Conservation (phyloP, 2,113 vertebrate species). For the Burhinus oedicnemus region DNA sequence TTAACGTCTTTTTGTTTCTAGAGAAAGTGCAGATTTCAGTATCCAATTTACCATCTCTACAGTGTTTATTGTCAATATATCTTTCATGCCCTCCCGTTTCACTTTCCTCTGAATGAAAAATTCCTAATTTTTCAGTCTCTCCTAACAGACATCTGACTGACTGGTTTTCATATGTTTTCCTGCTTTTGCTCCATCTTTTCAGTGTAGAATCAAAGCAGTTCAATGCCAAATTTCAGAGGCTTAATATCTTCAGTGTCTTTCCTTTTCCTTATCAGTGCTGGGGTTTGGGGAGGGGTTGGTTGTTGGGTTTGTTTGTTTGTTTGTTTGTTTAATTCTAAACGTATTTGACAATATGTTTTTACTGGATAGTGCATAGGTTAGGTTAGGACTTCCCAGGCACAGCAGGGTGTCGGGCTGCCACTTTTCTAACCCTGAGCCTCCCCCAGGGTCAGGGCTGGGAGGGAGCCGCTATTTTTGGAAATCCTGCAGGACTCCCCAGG, state of each 20-base stretch:
- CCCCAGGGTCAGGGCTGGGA: neutral
- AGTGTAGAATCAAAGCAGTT: neutral
- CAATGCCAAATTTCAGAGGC: neutral
- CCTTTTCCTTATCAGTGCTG: neutral
- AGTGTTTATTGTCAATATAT: neutral
- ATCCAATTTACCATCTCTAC: neutral
- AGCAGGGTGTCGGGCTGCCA: neutral
- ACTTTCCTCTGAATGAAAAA: neutral
- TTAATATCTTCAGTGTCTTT: neutral
- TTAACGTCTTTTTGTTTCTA: neutral
- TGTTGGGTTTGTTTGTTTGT: neutral
- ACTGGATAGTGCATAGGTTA: neutral
- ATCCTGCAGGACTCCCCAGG: neutral
- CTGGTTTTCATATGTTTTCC: neutral
- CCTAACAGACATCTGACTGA: neutral
- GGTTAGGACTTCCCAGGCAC: neutral
- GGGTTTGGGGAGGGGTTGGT: too few species aligned
- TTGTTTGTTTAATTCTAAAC: neutral
- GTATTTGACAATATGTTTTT: neutral
- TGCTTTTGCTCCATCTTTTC: neutral
- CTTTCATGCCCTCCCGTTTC: neutral
- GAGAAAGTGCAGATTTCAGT: neutral
- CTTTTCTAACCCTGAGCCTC: neutral
- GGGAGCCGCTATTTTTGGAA: neutral
- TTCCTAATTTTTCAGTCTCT: neutral